Percentiles rank a stretch among this genome's conserved stretches.
Evolutionary conservation across 92 coral and sea anemone species (phyloP).

Genomic region (Diadumene lineata): DNA sequence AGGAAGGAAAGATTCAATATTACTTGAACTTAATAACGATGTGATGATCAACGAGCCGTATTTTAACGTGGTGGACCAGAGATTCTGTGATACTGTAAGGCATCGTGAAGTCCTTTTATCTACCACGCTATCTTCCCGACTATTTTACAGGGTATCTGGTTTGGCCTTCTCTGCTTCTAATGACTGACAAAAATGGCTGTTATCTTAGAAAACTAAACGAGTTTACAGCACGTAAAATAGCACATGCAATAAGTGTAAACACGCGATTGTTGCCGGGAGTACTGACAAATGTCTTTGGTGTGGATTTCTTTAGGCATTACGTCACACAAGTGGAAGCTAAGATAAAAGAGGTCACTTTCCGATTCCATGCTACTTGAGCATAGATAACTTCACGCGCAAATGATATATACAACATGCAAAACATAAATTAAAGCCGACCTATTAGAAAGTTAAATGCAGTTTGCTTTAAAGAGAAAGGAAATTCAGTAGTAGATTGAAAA

Average conservation of each 20-base stretch:
- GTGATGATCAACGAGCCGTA: constrained; percentile 28
- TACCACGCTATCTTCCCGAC: constrained; percentile 2
- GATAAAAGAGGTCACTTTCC: constrained; percentile 13
- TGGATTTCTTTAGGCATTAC: constrained; percentile 14
- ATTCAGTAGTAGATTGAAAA: no score
- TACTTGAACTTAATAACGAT: constrained; percentile 28
- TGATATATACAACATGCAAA: not conserved
- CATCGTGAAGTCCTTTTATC: not conserved
- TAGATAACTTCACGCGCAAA: not conserved
- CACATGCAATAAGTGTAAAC: constrained; percentile 24
- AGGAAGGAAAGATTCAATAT: not conserved
- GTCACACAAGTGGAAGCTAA: constrained; percentile 12
- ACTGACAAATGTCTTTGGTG: not conserved
- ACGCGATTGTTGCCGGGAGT: constrained; percentile 2
- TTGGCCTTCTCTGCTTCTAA: constrained; percentile 3
- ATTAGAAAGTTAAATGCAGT: no score
- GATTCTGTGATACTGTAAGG: constrained; percentile 19
- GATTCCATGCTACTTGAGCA: not conserved
- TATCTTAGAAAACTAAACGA: constrained; percentile 22
- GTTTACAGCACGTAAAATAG: constrained; percentile 1
- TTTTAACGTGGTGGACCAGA: constrained; percentile 26
- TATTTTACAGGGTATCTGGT: constrained; percentile 7
- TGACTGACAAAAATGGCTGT: constrained; percentile 5
- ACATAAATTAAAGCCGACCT: no score
- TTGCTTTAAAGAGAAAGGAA: no score